Conservation (phyloP, 2,888 invertebrate species). For the Macropis europaea region DNA sequence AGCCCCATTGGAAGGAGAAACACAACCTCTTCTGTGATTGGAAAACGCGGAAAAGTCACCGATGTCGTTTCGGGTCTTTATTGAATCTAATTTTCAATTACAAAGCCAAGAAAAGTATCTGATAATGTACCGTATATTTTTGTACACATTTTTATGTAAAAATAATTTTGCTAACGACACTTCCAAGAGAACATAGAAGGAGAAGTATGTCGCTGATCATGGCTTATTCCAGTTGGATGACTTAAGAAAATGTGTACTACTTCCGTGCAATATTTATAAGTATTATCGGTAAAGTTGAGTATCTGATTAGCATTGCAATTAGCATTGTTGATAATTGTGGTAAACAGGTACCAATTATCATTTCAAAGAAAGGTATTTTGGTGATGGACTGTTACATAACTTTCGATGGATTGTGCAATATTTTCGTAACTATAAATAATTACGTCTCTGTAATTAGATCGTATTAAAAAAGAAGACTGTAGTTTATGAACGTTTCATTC, state of each 20-base stretch:
- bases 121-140: conserved; percentile 4
- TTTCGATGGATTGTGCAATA: conserved; percentile 51
- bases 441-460: conserved; percentile 23
- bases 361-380: conserved; percentile 36
- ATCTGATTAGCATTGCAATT: conserved; percentile 38
- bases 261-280: conserved; percentile 50
- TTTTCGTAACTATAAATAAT: conserved; percentile 9
- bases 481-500: conserved; percentile 35
- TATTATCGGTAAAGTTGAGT: conserved; percentile 33
- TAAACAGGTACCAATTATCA: conserved; percentile 13
- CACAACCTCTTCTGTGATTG: conserved; percentile 63
- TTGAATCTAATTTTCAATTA: conserved; percentile 48
- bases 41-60: conserved; percentile 76
- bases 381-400: conserved; percentile 54
- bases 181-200: background rate
- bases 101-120: background rate
- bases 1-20: conserved; percentile 63
- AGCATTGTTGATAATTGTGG: conserved; percentile 7
- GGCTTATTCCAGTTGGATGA: background rate
- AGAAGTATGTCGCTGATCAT: background rate
- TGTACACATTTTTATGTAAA: conserved; percentile 4
- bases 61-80: conserved; percentile 77
- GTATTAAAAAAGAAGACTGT: conserved; percentile 40
- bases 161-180: background rate
- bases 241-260: background rate